Base-by-base conservation (phyloP, 1,140 invertebrate species). In the Aphaenogaster floridana region DNA sequence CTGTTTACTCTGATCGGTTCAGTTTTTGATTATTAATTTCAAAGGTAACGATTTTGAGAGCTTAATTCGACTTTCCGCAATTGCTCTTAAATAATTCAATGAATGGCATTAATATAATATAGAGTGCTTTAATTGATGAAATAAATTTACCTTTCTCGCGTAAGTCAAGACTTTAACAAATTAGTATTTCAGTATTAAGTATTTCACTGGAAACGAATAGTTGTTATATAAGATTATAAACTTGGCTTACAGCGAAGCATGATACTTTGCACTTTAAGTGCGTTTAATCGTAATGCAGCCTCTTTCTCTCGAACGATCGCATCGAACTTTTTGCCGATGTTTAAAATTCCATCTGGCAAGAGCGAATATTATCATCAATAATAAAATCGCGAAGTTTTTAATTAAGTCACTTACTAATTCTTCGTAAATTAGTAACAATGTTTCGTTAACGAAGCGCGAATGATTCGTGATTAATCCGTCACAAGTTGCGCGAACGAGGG, bases 341-440 rank as follows among this genome's bases (percentile, higher is more conserved):
- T 77, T 77, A 77, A 77, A 77, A 61, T 61, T 61, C 39, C n/a
- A 45, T 28, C 7, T n/a, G 36, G 13, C 2, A 77, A 76, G 13
- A 34, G 36, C 2, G 36, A 39, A 61, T 61, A 61, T 15, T 61
- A 61, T 15, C 13, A 21, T 77, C 39, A 77, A 77, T 61, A 77
- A 77, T 77, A 57, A 61, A 77, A 77, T 77, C 15, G 39, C 21
- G 4, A 77, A 77, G 54, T 77, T 77, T 77, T 21, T 77, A 77
- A 61, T 61, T 28, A 77, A 45, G 39, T 77, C 39, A 28, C 54
- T 61, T 77, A 77, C 39, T 45, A 61, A 77, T 77, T 77, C 54
- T 42, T 61, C 21, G n/a, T 77, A 77, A 77, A 45, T 61, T 42
- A 39, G 11, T 21, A 77, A 77, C 39, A 61, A 61, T 77, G 21